Percentiles rank a stretch among this genome's conserved stretches.
phyloP scores from a whole-genome alignment of 2,797 vertebrate species.

The Amphiprion clarkii region DNA sequence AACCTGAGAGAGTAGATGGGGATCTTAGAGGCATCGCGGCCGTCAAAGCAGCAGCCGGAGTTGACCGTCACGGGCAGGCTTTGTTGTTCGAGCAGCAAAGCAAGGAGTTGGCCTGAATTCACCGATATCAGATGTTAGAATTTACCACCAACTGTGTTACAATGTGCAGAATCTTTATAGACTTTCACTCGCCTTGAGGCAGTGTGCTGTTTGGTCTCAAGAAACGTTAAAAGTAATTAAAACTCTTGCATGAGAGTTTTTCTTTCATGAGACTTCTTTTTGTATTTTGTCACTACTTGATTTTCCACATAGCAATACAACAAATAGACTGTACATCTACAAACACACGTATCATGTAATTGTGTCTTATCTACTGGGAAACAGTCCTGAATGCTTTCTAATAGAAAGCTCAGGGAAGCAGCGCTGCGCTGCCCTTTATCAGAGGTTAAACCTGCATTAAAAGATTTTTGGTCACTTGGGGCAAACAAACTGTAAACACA shows the following conservation, averaged over 20 bases:
- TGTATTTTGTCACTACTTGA: not conserved
- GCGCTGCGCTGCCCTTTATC: not conserved
- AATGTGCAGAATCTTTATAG: constrained; percentile 6
- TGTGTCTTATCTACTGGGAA: not conserved
- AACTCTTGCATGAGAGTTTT: not conserved
- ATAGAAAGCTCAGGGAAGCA: not conserved
- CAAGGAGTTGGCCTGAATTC: constrained; percentile 22
- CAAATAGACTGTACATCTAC: not conserved
- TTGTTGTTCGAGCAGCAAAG: constrained; percentile 23
- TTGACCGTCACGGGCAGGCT: constrained; percentile 30
- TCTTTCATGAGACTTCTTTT: not conserved
- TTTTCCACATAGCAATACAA: not conserved
- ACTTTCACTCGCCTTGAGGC: not conserved
- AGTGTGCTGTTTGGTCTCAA: constrained; percentile 6
- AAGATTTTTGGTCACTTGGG: not conserved
- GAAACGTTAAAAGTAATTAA: not conserved
- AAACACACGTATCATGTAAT: not conserved
- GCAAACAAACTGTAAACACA: not conserved
- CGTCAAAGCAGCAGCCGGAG: constrained; percentile 35
- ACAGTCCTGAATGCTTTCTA: not conserved
- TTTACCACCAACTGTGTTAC: constrained; percentile 21
- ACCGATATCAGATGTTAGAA: constrained; percentile 24
- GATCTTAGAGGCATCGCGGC: constrained; percentile 36
- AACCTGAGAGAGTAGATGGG: constrained; percentile 38
- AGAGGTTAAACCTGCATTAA: not conserved